Evolutionary conservation across 1,140 invertebrate genomes (phyloP), one percentile per base, ranked within the genome.

Genomic region (Acromyrmex heyeri): DNA sequence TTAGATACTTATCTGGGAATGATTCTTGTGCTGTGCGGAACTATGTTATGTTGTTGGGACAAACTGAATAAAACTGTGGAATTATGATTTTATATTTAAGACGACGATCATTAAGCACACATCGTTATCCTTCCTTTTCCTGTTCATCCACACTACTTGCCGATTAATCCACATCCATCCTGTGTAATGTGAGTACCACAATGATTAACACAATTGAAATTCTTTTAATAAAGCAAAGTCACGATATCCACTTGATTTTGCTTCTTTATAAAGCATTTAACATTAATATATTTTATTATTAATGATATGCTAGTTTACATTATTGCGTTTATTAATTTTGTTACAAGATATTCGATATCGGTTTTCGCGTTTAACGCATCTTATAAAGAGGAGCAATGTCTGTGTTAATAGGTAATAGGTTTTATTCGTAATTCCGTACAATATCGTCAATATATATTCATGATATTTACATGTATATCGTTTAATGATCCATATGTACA

Each of bases 1-100:
- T 65, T 89, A 96, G 95, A 92, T 91, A 94, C 95, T 0, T 95
- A 95, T 27, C 77, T 95, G 5, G 96, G 95, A 72, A 95, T 95
- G 76, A 38, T 93, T 38, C 86, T 96, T 7, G 93, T 96, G 27
- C 88, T 96, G 21, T 75, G 75, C 14, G 96, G 96, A 72, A 96
- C 95, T n/a, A 91, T 90, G 7, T 91, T 96, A 10, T 96, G 96
- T 72, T 96, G 94, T 30, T 86, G 94, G 59, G 95, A 95, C 59
- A 95, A 95, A 91, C 12, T 90, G 44, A 30, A 89, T 48, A 65
- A 57, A 62, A 78, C 48, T 44, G 14, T 65, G 21, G 38, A 30
- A 27, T 2, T 30, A 2, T 86, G 67, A 62, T 1, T n/a, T 78
- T 10, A 48, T 8, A 61, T 18, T 65, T 30, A n/a, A 48, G 8